phyloP scores from a whole-genome alignment of 2,797 vertebrate genomes.

The Telmatherina bonti region DNA sequence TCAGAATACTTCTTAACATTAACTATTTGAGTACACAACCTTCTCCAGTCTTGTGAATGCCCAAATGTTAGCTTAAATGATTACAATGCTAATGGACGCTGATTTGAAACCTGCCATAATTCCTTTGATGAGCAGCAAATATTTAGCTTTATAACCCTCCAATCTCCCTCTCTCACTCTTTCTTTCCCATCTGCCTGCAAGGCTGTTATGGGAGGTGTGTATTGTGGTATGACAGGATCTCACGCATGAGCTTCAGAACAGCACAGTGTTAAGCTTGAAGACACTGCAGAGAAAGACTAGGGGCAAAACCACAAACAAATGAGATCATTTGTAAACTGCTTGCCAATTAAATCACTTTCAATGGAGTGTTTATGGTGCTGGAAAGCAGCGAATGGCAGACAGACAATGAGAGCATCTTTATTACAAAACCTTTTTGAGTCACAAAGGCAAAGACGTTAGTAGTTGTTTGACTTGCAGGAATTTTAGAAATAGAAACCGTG shows the following conservation, averaged over 20 bases:
- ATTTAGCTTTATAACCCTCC: conserved; percentile 60
- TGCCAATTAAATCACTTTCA: conserved; percentile 74
- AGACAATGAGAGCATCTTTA: not conserved
- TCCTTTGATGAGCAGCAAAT: conserved; percentile 63
- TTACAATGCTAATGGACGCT: conserved; percentile 66
- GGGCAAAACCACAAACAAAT: conserved; percentile 75
- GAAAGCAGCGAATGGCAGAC: conserved; percentile 29
- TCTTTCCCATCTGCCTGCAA: conserved; percentile 59
- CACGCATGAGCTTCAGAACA: conserved; percentile 40
- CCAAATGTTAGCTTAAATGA: conserved; percentile 54
- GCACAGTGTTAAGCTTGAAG: conserved; percentile 35
- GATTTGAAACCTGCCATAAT: conserved; percentile 70
- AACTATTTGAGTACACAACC: conserved; percentile 58
- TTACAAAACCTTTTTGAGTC: conserved; percentile 35
- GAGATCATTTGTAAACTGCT: conserved; percentile 72
- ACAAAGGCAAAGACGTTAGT: conserved; percentile 60
- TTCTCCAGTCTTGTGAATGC: conserved; percentile 52
- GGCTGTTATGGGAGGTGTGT: conserved; percentile 47
- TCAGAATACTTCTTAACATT: conserved; percentile 35
- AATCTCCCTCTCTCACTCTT: conserved; percentile 48
- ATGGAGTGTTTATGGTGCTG: conserved; percentile 32
- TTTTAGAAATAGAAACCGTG: conserved; percentile 65
- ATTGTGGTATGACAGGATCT: conserved; percentile 27
- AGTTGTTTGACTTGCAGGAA: conserved; percentile 69
- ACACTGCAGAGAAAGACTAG: conserved; percentile 48